Conservation (phyloP, 2,113 vertebrate genomes). For the Notarius lentiginosus region DNA sequence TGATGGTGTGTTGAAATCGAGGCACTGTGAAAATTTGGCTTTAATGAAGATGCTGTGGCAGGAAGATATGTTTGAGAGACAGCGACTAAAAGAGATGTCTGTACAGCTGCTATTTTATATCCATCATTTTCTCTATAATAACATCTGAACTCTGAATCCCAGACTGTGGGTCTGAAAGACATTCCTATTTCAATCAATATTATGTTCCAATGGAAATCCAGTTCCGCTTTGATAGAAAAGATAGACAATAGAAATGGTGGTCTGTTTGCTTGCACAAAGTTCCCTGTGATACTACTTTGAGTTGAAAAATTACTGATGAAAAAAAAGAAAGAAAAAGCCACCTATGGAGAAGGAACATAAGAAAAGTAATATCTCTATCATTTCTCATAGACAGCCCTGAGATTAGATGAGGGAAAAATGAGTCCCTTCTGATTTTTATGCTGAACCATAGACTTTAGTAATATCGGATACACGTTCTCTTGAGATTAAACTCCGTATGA, state of each 20-base stretch:
- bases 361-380: background rate
- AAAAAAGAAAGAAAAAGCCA: background rate
- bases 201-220: background rate
- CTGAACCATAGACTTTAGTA: background rate
- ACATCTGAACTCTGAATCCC: background rate
- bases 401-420: slow-evolving; percentile 2
- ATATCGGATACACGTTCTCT: background rate
- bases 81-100: background rate
- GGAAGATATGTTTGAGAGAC: background rate
- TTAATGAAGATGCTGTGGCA: background rate
- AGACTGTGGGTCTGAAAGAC: background rate
- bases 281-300: background rate
- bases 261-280: background rate
- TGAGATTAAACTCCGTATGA: background rate
- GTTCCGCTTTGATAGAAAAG: background rate
- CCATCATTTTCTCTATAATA: background rate
- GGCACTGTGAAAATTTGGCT: background rate
- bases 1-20: slow-evolving; percentile 10
- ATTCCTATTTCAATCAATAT: background rate
- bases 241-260: background rate
- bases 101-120: background rate
- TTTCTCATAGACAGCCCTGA: slow-evolving; percentile 3
- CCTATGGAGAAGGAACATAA: background rate
- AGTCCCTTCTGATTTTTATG: background rate
- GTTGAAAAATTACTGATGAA: background rate